phyloP scores from a whole-genome alignment of 2,888 invertebrate species.

The Melinaea menophilus region DNA sequence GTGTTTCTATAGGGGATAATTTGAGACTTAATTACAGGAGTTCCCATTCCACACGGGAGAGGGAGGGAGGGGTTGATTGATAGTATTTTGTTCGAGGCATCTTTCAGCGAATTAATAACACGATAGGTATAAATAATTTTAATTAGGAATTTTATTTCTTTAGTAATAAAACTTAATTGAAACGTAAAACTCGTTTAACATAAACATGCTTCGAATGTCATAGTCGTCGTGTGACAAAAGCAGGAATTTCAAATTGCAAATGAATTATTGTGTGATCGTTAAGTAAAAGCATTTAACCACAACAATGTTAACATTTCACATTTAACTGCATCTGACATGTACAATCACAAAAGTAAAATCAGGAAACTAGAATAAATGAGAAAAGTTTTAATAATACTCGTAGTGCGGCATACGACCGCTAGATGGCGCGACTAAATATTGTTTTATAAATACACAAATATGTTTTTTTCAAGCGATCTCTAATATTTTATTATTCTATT shows the following conservation, averaged over 20 bases:
- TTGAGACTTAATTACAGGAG: constrained; percentile 33
- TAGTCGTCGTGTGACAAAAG: not conserved
- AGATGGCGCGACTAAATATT: too few species aligned
- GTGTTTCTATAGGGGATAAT: constrained; percentile 21
- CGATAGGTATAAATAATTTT: too few species aligned
- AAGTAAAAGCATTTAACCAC: not conserved
- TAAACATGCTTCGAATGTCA: not conserved
- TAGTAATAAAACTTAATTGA: not conserved
- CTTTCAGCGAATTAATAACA: constrained; percentile 13
- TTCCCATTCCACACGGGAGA: constrained; percentile 6
- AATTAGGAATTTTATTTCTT: not conserved
- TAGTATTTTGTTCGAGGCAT: constrained; percentile 25
- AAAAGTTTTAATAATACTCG: constrained; percentile 41
- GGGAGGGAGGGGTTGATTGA: constrained; percentile 32
- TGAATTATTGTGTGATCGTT: not conserved
- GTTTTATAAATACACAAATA: constrained; percentile 13
- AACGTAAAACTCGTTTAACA: not conserved
- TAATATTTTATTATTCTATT: too few species aligned
- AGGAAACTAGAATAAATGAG: constrained; percentile 42
- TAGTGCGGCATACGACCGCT: constrained; percentile 10
- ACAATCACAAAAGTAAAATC: not conserved
- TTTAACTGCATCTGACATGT: too few species aligned
- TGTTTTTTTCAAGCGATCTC: not conserved
- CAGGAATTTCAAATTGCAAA: not conserved
- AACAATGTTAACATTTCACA: too few species aligned